Percentiles rank a stretch among this genome's conserved stretches.
Evolutionary conservation across 1,140 invertebrate genomes (phyloP).

Genomic region (Branchinecta lynchi): DNA sequence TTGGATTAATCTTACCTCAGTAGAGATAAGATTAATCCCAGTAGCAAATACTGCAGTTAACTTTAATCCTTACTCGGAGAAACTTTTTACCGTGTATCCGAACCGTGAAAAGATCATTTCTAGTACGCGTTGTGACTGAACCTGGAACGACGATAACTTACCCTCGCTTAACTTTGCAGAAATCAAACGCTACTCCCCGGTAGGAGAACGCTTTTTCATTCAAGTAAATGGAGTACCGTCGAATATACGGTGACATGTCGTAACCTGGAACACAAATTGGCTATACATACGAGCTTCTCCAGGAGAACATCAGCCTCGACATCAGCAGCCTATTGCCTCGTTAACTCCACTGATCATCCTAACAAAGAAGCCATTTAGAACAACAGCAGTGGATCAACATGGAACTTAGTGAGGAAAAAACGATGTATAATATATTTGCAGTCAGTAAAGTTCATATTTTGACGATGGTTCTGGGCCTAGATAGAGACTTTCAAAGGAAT

Average conservation of each 20-base stretch:
- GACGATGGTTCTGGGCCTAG: no score
- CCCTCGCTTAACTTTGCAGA: constrained; percentile 99
- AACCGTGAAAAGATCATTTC: no score
- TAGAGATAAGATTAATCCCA: no score
- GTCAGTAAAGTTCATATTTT: no score
- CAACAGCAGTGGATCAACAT: constrained; percentile 17
- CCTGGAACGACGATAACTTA: constrained; percentile 35
- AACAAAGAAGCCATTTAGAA: constrained; percentile 12
- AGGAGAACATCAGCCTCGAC: constrained; percentile 11
- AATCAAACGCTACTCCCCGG: constrained; percentile 95
- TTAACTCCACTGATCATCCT: constrained; percentile 11
- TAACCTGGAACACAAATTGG: constrained; percentile 53
- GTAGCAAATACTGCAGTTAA: no score
- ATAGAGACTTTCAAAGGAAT: no score
- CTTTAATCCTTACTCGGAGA: no score
- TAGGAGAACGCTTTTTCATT: constrained; percentile 98
- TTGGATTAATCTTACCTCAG: no score
- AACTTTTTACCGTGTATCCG: no score
- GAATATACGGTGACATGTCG: constrained; percentile 98
- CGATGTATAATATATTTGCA: no score
- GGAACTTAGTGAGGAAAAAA: not conserved
- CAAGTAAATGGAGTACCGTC: constrained; percentile 94
- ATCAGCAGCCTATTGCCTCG: constrained; percentile 20
- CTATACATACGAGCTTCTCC: not conserved
- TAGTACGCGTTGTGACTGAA: not conserved